These are phyloP conservation scores for Danaus chrysippus DNA, from an alignment of 2,888 invertebrate species.

Conservation along the genomic window DNA sequence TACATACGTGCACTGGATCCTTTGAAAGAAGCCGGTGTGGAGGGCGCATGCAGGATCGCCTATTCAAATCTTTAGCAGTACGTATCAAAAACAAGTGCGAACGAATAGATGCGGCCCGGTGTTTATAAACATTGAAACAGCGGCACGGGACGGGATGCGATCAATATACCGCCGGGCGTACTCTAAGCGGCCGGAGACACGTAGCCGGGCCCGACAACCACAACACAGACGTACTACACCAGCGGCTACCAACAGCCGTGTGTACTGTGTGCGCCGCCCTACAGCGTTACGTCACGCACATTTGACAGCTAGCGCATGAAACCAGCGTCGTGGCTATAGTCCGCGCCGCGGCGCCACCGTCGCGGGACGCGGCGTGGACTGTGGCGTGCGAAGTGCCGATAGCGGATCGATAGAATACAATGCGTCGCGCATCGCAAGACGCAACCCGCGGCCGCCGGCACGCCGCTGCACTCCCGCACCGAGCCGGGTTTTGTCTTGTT, in stretches of 20 bases:
- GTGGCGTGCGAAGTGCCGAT: conserved; percentile 24
- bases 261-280: conserved; percentile 65
- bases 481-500: conserved; percentile 5
- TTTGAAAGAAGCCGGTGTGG: conserved; percentile 45
- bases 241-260: conserved; percentile 62
- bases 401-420: conserved; percentile 29
- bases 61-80: conserved; percentile 46
- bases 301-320: conserved; percentile 56
- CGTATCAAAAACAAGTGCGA: conserved; percentile 64
- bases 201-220: conserved; percentile 47
- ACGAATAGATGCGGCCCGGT: conserved; percentile 64
- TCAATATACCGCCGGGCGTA: conserved; percentile 58
- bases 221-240: conserved; percentile 56
- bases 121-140: conserved; percentile 75
- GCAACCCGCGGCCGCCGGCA: conserved; percentile 24
- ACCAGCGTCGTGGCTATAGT: conserved; percentile 31
- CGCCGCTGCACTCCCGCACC: conserved; percentile 16
- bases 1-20: conserved; percentile 62
- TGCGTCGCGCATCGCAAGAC: conserved; percentile 23
- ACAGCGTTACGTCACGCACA: conserved; percentile 60
- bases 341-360: conserved; percentile 52
- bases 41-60: conserved; percentile 53
- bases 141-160: conserved; percentile 55
- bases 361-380: conserved; percentile 40
- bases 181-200: conserved; percentile 52